These are phyloP conservation scores for Ginglymostoma cirratum DNA, from an alignment of 2,113 vertebrate genomes.

Conservation along the genomic window DNA sequence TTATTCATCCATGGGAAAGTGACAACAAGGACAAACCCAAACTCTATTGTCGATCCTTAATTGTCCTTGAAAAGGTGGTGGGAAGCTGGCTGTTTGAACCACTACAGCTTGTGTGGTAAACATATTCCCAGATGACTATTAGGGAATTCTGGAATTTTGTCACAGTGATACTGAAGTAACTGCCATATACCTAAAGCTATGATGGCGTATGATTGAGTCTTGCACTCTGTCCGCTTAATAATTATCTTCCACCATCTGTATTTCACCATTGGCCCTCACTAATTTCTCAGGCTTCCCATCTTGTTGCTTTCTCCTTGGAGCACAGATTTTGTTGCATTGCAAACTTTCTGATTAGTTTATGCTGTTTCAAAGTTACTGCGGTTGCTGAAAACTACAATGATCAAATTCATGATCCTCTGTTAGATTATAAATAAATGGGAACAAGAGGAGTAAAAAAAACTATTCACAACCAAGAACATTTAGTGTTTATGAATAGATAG, in stretches of 20 bases:
- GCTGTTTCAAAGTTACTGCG: neutral
- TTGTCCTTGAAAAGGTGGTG: neutral
- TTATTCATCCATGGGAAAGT: neutral
- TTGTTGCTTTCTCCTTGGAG: neutral
- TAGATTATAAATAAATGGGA: neutral
- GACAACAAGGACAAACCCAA: neutral
- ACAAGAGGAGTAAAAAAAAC: neutral
- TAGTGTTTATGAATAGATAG: too few species aligned
- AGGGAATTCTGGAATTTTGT: neutral
- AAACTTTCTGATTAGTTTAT: neutral
- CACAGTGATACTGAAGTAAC: neutral
- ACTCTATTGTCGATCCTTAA: neutral
- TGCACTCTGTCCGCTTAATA: neutral
- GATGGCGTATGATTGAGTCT: neutral
- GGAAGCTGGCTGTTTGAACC: neutral
- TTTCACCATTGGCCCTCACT: neutral
- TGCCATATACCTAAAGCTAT: neutral
- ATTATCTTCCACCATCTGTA: neutral
- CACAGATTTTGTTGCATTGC: neutral
- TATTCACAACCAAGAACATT: neutral
- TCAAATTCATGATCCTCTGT: neutral
- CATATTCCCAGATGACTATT: neutral
- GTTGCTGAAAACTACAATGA: neutral
- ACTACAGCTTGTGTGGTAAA: neutral
- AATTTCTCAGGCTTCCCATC: neutral